Conservation (phyloP, 2,113 vertebrate genomes). For the Hemicordylus capensis region DNA sequence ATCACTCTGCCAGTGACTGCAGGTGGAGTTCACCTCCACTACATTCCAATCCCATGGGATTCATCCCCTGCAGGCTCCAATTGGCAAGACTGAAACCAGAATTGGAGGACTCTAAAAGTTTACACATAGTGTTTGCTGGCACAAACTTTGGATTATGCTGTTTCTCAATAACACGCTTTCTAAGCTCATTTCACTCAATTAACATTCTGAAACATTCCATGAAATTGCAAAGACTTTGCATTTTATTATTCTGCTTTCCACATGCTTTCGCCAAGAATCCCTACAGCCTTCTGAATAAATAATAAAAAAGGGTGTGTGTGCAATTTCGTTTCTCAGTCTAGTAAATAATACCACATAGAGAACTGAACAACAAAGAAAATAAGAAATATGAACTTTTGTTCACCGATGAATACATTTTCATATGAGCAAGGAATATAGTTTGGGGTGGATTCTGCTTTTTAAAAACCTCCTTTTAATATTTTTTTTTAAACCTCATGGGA, state of each 20-base stretch:
- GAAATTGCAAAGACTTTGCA: conserved; percentile 32
- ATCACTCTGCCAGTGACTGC: neutral
- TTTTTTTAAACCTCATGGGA: neutral
- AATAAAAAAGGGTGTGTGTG: neutral
- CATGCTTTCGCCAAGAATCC: conserved; percentile 6
- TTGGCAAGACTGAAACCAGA: no score
- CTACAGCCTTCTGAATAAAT: neutral
- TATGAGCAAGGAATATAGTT: neutral
- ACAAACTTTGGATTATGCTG: neutral
- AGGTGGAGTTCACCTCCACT: no score
- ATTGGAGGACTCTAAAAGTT: no score
- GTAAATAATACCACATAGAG: conserved; percentile 1
- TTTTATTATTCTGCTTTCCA: conserved; percentile 25
- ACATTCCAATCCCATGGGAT: no score
- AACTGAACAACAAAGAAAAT: neutral
- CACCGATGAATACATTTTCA: neutral
- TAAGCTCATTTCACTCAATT: conserved; percentile 35
- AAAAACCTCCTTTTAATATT: neutral
- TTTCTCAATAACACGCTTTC: conserved; percentile 35
- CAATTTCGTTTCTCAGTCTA: neutral
- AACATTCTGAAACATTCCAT: conserved; percentile 35
- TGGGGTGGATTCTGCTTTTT: neutral
- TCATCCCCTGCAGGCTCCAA: no score
- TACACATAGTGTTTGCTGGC: no score
- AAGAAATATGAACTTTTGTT: neutral